phyloP scores from a whole-genome alignment of 2,113 vertebrate genomes.

The Serilophus lunatus region DNA sequence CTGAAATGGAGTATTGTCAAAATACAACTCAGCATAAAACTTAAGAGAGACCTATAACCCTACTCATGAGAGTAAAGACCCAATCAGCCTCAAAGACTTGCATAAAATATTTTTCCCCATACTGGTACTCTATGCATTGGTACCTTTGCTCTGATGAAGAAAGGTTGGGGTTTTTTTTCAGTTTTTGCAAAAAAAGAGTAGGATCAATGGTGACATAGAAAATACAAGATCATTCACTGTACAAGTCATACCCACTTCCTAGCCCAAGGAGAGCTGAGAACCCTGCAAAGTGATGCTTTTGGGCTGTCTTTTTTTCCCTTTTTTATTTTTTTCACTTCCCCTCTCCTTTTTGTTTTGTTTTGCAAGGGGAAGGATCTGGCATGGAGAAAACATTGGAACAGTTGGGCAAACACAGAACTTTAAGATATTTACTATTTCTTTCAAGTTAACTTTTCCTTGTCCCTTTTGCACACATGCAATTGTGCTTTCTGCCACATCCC shows the following conservation, averaged over 20 bases:
- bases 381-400: neutral
- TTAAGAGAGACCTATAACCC: neutral
- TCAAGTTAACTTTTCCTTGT: neutral
- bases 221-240: neutral
- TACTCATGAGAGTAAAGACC: neutral
- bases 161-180: neutral
- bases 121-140: neutral
- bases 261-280: neutral
- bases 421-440: neutral
- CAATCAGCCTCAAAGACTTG: neutral
- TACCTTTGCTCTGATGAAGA: neutral
- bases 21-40: neutral
- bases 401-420: neutral
- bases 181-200: neutral
- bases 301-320: neutral
- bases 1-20: neutral
- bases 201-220: neutral
- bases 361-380: neutral
- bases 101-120: neutral
- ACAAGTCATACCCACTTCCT: neutral
- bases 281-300: neutral
- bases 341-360: neutral
- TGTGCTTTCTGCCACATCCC: fast-evolving
- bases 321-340: neutral
- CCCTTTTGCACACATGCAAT: neutral